Evolutionary conservation across 2,888 invertebrate species (phyloP).

Genomic region (Drosophila neotestacea): DNA sequence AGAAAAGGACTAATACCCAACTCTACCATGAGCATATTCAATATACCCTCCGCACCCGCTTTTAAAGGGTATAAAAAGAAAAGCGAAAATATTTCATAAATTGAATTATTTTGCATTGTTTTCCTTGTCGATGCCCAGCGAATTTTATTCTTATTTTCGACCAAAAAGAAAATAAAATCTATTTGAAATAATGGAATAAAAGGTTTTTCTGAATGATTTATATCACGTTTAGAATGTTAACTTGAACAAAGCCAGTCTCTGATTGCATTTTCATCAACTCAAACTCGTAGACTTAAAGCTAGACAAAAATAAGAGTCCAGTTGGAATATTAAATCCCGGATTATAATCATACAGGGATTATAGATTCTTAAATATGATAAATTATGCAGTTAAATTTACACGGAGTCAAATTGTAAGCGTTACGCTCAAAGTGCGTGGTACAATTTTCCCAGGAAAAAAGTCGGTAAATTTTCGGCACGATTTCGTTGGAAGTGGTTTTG

Average conservation of each 20-base stretch:
- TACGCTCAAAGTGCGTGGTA: slow-evolving; percentile 48
- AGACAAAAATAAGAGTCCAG: slow-evolving; percentile 3
- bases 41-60: not conserved
- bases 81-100: slow-evolving; percentile 65
- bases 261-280: slow-evolving; percentile 1
- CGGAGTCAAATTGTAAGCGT: slow-evolving; percentile 69
- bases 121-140: slow-evolving; percentile 30
- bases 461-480: slow-evolving; percentile 66
- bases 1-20: not conserved
- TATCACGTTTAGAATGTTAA: slow-evolving; percentile 49
- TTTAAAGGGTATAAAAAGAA: not conserved
- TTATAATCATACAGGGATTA: slow-evolving; percentile 52
- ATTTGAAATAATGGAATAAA: slow-evolving; percentile 31
- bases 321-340: slow-evolving; percentile 8
- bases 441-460: slow-evolving; percentile 13
- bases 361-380: slow-evolving; percentile 84
- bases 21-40: not conserved
- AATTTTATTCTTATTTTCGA: slow-evolving; percentile 24
- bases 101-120: slow-evolving; percentile 72
- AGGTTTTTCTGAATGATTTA: slow-evolving; percentile 57
- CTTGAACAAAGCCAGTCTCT: not conserved
- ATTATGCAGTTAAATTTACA: slow-evolving; percentile 78
- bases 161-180: slow-evolving; percentile 31
- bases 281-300: slow-evolving; percentile 28
- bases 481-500: slow-evolving; percentile 54